Conservation (phyloP, 2,797 vertebrate species). For the Pseudochirops cupreus region DNA sequence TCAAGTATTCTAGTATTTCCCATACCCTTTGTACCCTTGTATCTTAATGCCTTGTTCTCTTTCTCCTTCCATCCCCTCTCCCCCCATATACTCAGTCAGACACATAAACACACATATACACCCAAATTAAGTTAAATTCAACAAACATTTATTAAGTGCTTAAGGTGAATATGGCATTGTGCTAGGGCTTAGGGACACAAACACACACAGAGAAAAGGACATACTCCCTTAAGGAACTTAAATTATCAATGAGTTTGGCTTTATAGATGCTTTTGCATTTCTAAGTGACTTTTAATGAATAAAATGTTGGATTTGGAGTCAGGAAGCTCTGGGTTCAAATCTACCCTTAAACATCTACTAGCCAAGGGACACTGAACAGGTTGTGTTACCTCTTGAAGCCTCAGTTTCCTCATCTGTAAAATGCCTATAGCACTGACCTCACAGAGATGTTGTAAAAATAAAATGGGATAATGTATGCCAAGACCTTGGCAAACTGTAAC, state of each 20-base stretch:
- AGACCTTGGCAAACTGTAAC: neutral
- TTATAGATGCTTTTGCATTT: neutral
- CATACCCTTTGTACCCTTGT: neutral
- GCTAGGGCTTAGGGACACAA: neutral
- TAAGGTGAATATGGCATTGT: neutral
- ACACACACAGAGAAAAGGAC: neutral
- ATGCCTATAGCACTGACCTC: neutral
- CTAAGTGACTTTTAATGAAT: neutral
- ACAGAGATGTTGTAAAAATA: neutral
- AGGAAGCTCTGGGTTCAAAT: neutral
- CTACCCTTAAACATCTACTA: neutral
- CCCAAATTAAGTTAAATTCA: neutral
- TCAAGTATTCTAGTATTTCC: neutral
- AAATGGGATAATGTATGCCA: neutral
- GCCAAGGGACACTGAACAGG: neutral
- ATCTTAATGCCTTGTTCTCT: neutral
- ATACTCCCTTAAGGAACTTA: neutral
- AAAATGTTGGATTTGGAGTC: neutral
- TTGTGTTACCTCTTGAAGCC: neutral
- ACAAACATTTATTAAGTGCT: neutral
- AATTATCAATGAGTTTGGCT: neutral
- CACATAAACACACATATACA: neutral
- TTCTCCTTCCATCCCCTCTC: neutral
- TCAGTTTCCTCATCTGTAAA: neutral
- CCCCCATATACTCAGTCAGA: neutral